Evolutionary conservation across 1,140 invertebrate genomes (phyloP).

Genomic region (Doryteuthis pealeii): DNA sequence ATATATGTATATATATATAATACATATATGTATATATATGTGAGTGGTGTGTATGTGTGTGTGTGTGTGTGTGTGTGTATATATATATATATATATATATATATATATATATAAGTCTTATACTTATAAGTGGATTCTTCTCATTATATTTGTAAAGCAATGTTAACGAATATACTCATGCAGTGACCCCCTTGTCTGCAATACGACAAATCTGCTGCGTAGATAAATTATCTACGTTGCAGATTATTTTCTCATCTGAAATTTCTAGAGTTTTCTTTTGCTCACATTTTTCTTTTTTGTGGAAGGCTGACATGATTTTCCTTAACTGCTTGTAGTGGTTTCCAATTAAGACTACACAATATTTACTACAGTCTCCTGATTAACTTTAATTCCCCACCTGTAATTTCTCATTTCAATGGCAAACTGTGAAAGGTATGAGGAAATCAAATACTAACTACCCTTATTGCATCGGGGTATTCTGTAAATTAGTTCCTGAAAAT

Average conservation of each 20-base stretch:
- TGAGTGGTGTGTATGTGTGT: too few relatives aligned
- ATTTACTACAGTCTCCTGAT: conserved; percentile 1
- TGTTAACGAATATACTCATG: neutral
- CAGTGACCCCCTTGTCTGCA: neutral
- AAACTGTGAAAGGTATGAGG: conserved; percentile 11
- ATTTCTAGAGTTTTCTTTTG: neutral
- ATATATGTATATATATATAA: neutral
- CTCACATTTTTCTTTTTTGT: conserved; percentile 3
- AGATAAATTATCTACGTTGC: neutral
- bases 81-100: neutral
- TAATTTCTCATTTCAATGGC: conserved; percentile 11
- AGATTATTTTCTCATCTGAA: neutral
- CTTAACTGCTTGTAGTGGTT: conserved; percentile 8
- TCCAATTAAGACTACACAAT: conserved; percentile 2
- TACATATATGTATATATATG: conserved; percentile 3
- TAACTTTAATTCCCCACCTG: conserved; percentile 7
- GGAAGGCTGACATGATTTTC: conserved; percentile 8
- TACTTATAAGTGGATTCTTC: conserved; percentile 14
- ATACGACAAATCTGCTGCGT: neutral
- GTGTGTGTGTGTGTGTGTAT: neutral
- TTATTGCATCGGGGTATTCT: neutral
- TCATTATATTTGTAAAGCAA: conserved; percentile 9
- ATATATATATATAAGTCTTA: neutral
- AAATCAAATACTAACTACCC: conserved; percentile 8
- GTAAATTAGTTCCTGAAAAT: conserved; percentile 14